phyloP scores from a whole-genome alignment of 2,888 invertebrate genomes.

The Acrobasis repandana region DNA sequence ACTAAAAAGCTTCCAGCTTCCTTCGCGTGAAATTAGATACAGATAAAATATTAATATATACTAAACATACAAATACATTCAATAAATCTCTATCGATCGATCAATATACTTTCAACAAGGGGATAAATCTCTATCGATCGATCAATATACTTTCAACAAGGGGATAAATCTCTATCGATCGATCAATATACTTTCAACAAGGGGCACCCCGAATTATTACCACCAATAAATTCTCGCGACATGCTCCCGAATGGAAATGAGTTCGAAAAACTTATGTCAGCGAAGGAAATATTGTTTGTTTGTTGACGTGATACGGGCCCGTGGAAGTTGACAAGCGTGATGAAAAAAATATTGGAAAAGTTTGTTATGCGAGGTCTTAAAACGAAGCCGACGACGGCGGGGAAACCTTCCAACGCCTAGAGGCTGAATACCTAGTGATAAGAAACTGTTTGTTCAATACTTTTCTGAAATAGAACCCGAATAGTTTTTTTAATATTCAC shows the following conservation, averaged over 20 bases:
- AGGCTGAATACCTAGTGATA: conserved; percentile 1
- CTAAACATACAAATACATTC: no score
- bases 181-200: conserved; percentile 35
- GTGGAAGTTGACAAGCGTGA: conserved; percentile 66
- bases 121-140: no score
- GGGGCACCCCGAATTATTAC: conserved; percentile 44
- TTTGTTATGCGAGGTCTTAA: conserved; percentile 53
- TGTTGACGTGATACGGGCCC: conserved; percentile 59
- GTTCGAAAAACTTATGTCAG: conserved; percentile 63
- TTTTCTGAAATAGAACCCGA: not conserved
- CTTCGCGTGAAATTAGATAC: no score
- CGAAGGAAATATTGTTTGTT: conserved; percentile 69
- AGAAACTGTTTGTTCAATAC: conserved; percentile 4
- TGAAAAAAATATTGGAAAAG: conserved; percentile 78
- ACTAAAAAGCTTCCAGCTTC: no score
- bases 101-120: no score
- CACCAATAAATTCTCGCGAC: conserved; percentile 60
- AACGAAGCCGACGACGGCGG: conserved; percentile 44
- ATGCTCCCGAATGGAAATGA: conserved; percentile 64
- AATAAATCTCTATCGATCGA: no score
- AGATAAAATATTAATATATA: no score
- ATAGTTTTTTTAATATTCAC: not conserved
- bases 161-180: not conserved
- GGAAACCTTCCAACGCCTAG: conserved; percentile 28
- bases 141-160: no score